Percentiles rank a stretch among this genome's conserved stretches.
Evolutionary conservation across 2,888 invertebrate species (phyloP).

Genomic region (Ectemnius lituratus): DNA sequence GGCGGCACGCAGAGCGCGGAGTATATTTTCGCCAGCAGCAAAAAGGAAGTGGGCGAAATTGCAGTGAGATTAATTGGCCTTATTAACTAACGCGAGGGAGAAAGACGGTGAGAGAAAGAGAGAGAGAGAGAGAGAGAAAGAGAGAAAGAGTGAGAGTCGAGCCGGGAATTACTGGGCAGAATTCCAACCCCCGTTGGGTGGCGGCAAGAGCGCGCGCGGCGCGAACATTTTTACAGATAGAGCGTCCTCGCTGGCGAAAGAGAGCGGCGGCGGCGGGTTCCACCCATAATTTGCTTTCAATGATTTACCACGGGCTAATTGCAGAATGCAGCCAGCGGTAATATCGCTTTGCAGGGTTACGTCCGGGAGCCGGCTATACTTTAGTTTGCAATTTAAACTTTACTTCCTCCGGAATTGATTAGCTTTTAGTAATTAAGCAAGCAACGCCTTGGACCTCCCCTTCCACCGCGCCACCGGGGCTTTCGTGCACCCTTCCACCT

Average conservation of each 20-base stretch:
- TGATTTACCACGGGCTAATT: conserved; percentile 78
- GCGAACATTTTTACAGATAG: conserved; percentile 47
- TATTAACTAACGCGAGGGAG: conserved; percentile 43
- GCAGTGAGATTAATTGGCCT: conserved; percentile 42
- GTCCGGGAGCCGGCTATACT: conserved; percentile 75
- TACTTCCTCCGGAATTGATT: conserved; percentile 78
- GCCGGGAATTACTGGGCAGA: conserved; percentile 17
- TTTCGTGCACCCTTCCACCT: conserved; percentile 19
- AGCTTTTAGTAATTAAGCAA: conserved; percentile 78
- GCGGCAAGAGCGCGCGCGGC: conserved; percentile 13
- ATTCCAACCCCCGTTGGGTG: conserved; percentile 30
- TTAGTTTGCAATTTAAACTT: conserved; percentile 78
- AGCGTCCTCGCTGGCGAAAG: background rate
- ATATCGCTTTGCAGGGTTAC: conserved; percentile 68
- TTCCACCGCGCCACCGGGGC: conserved; percentile 15
- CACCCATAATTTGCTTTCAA: conserved; percentile 77
- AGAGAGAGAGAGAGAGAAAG: background rate
- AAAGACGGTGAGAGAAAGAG: background rate
- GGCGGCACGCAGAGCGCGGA: background rate
- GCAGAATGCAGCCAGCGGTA: conserved; percentile 75
- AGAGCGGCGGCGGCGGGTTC: conserved; percentile 39
- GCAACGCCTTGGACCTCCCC: conserved; percentile 71
- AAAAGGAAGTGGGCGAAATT: conserved; percentile 33
- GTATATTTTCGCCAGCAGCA: background rate
- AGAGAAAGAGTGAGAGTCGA: background rate